These are phyloP conservation scores for Incurvaria masculella DNA, from an alignment of 2,888 invertebrate species.

Conservation along the genomic window DNA sequence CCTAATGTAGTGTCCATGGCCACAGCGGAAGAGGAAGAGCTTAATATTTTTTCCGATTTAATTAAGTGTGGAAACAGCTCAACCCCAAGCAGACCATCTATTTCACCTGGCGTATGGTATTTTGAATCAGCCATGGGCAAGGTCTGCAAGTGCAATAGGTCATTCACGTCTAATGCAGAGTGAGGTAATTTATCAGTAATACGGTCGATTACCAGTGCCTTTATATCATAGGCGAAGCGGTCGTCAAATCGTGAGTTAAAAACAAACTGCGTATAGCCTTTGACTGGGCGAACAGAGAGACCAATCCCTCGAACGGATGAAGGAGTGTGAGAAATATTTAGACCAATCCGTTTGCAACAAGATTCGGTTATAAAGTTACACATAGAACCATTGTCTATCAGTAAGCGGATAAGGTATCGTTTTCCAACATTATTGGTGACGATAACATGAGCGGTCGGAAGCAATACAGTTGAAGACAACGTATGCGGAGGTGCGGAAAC, in stretches of 20 bases:
- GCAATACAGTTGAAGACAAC: not conserved
- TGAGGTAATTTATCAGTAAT: not conserved
- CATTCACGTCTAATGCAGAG: not conserved
- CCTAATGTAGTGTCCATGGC: not conserved
- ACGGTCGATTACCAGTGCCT: not conserved
- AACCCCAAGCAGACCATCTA: not conserved
- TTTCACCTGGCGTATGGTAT: not conserved
- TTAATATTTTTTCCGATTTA: not conserved
- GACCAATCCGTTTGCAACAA: not conserved
- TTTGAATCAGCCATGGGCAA: not conserved
- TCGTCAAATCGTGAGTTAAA: not conserved
- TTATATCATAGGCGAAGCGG: not conserved
- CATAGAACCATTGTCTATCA: not conserved
- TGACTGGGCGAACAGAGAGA: not conserved
- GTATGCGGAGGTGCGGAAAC: not conserved
- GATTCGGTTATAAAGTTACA: not conserved
- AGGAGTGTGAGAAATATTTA: not conserved
- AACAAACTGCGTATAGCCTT: not conserved
- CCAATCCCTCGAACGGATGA: constrained; percentile 6
- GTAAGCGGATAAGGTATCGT: not conserved
- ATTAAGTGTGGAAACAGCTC: not conserved
- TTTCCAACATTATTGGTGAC: not conserved
- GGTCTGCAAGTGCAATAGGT: not conserved
- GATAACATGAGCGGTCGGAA: not conserved
- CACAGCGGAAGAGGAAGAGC: not conserved